A percentile compares a stretch with the other conserved stretches of the same genome.
These are phyloP conservation scores for Geococcyx californianus DNA, from an alignment of 2,113 vertebrate species.

Conservation along the genomic window DNA sequence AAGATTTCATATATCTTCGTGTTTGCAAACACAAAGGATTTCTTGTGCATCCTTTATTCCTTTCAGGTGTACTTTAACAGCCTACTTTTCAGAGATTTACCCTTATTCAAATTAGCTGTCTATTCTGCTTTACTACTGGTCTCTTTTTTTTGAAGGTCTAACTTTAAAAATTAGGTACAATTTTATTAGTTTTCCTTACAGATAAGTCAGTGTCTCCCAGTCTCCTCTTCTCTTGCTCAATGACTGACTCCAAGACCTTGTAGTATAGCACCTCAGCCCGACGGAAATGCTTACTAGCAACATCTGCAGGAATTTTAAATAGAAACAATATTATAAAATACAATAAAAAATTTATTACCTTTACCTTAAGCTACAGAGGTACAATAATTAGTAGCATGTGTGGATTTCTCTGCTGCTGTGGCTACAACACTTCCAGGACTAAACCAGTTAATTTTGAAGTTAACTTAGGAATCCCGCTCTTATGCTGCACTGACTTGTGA, in stretches of 20 bases:
- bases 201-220: slow-evolving; percentile 88
- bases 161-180: background rate
- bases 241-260: slow-evolving; percentile 88
- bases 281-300: slow-evolving; percentile 85
- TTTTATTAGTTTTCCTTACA: slow-evolving; percentile 76
- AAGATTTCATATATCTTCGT: background rate
- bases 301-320: slow-evolving; percentile 75
- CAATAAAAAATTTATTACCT: background rate
- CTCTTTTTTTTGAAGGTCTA: background rate
- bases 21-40: background rate
- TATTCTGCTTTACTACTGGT: background rate
- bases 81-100: background rate
- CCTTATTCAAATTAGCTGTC: background rate
- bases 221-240: slow-evolving; percentile 88
- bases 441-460: background rate
- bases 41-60: background rate
- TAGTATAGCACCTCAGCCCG: slow-evolving; percentile 91
- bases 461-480: background rate
- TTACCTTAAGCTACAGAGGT: background rate
- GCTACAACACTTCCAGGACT: background rate
- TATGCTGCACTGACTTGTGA: background rate
- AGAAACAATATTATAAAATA: background rate
- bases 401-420: background rate
- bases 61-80: background rate
- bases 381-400: background rate